Conservation (phyloP, 2,797 vertebrate genomes). For the Enteromius radiatus region DNA sequence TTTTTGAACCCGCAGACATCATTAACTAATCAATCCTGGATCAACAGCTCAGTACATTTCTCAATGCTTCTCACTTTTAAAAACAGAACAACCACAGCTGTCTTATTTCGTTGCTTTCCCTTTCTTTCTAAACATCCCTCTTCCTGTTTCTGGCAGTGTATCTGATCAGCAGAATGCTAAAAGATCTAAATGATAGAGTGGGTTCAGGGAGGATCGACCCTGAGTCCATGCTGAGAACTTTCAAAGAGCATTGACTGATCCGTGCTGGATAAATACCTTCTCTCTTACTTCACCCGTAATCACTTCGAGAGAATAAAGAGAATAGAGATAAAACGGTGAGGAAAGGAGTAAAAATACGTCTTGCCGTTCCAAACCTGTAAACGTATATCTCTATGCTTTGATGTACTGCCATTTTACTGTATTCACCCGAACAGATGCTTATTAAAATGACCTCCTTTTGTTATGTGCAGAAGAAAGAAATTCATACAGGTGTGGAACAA, state of each 20-base stretch:
- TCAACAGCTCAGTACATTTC: constrained; percentile 7
- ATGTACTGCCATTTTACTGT: neutral
- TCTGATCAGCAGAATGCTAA: constrained; percentile 45
- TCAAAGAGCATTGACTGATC: constrained; percentile 42
- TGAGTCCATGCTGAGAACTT: constrained; percentile 32
- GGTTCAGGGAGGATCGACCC: constrained; percentile 23
- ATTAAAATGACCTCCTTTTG: neutral
- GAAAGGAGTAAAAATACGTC: neutral
- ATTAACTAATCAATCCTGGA: neutral
- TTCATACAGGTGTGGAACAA: neutral
- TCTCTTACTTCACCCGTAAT: constrained; percentile 29
- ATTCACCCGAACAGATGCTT: neutral
- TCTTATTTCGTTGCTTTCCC: neutral
- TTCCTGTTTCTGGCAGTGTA: constrained; percentile 26
- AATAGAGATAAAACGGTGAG: constrained; percentile 37
- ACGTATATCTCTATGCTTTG: too few relatives aligned
- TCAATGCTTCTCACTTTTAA: neutral
- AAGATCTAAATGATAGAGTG: constrained; percentile 22
- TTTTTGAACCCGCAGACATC: constrained; percentile 5
- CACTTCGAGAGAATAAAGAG: constrained; percentile 37
- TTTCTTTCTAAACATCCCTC: constrained; percentile 11
- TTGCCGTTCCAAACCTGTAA: too few relatives aligned
- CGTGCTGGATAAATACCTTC: constrained; percentile 30
- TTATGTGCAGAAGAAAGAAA: neutral
- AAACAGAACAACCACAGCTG: constrained; percentile 8